A percentile compares a stretch with the other conserved stretches of the same genome.
These are phyloP conservation scores for Heliconius erato DNA, from an alignment of 2,888 invertebrate genomes.

Conservation along the genomic window DNA sequence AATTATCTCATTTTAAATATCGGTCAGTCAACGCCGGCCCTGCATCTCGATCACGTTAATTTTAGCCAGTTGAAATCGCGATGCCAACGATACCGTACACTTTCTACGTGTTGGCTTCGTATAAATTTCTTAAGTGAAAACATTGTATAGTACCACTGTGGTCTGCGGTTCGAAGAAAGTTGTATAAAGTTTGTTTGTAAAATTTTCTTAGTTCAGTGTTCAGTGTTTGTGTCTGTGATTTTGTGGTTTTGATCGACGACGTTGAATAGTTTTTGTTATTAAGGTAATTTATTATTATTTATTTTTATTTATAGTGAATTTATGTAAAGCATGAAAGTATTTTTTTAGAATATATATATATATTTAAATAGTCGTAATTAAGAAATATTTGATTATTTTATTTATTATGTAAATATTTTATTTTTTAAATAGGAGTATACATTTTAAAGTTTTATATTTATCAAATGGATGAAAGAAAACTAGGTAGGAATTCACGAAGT, in stretches of 20 bases:
- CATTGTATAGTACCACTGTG: constrained; percentile 33
- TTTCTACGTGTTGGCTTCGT: constrained; percentile 38
- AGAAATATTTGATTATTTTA: too few relatives aligned
- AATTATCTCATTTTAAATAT: constrained; percentile 46
- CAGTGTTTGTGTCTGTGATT: constrained; percentile 18
- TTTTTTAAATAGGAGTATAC: too few relatives aligned
- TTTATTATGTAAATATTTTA: too few relatives aligned
- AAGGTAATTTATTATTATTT: constrained; percentile 1
- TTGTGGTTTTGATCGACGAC: neutral
- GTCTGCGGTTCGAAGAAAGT: constrained; percentile 43
- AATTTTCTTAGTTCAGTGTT: constrained; percentile 14
- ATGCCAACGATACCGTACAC: constrained; percentile 65
- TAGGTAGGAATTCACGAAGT: too few relatives aligned
- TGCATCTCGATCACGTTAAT: constrained; percentile 71
- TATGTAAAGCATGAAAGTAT: neutral
- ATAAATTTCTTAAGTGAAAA: constrained; percentile 48
- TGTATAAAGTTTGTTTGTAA: constrained; percentile 13
- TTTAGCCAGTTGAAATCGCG: constrained; percentile 83
- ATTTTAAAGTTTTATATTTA: too few relatives aligned
- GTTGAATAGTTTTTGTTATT: neutral
- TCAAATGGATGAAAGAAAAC: too few relatives aligned
- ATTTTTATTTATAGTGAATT: neutral
- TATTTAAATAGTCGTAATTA: too few relatives aligned
- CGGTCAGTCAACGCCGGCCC: constrained; percentile 52
- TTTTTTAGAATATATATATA: too few relatives aligned